Evolutionary conservation across 2,113 vertebrate genomes (phyloP).

Genomic region (Heloderma charlesbogerti): DNA sequence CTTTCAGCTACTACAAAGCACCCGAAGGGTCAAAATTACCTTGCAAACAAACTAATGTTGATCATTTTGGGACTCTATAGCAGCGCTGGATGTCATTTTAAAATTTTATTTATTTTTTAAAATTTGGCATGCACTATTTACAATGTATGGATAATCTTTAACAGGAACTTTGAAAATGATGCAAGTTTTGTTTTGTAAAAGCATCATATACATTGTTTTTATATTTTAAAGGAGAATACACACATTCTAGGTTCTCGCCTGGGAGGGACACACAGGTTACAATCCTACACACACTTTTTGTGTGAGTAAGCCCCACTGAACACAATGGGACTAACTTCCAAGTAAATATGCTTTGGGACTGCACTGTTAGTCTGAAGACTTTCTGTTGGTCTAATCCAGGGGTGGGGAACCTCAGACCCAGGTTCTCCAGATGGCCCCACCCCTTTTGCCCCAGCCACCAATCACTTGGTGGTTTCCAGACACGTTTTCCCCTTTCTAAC

Average conservation of each 20-base stretch:
- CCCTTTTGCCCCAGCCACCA: neutral
- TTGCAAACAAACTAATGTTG: no score
- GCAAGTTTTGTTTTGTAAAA: neutral
- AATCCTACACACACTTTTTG: neutral
- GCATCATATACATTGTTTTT: neutral
- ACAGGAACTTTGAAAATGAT: neutral
- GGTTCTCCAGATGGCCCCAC: neutral
- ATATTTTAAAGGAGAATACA: neutral
- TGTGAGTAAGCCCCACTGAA: neutral
- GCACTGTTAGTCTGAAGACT: neutral
- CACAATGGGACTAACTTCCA: neutral
- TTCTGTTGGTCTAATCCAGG: neutral
- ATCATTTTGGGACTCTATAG: no score
- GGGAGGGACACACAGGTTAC: neutral
- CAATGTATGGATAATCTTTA: neutral
- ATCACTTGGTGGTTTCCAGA: neutral
- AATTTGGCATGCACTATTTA: neutral
- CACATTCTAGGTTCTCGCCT: neutral
- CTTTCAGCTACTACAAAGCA: no score
- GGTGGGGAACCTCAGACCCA: neutral
- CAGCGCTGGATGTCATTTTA: no score
- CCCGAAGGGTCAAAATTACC: no score
- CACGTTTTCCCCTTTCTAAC: no score
- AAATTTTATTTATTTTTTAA: no score
- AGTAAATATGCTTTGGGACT: neutral